A percentile compares a stretch with the other conserved stretches of the same genome.
Conservation (phyloP, 2,888 invertebrate species). For the Aradus depressus region DNA sequence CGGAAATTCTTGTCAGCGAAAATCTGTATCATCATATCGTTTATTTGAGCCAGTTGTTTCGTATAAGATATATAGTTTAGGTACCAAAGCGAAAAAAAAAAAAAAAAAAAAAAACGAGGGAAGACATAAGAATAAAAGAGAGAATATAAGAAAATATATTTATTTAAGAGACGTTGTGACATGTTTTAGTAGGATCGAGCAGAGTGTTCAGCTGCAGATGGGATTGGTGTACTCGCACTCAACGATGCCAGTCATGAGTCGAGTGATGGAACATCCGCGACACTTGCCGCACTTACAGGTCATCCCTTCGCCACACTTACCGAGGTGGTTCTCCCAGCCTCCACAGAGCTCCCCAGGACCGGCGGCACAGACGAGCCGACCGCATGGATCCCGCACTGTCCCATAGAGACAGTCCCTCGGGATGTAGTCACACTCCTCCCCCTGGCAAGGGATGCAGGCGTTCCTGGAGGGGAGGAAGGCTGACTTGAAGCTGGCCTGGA, state of each 20-base stretch:
- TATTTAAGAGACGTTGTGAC: no score
- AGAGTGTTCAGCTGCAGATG: slow-evolving; percentile 17
- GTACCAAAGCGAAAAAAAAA: no score
- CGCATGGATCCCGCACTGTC: slow-evolving; percentile 17
- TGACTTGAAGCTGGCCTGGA: no score
- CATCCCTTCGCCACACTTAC: slow-evolving; percentile 23
- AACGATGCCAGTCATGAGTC: slow-evolving; percentile 14
- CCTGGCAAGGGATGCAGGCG: slow-evolving; percentile 27
- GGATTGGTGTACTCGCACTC: slow-evolving; percentile 20
- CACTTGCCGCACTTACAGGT: slow-evolving; percentile 21
- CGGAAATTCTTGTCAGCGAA: no score
- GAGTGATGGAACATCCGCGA: slow-evolving; percentile 17
- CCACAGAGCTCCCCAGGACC: slow-evolving; percentile 22
- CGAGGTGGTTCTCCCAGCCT: slow-evolving; percentile 18
- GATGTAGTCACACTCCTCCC: slow-evolving; percentile 22
- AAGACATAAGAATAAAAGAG: no score
- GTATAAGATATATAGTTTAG: no score
- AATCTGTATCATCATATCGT: no score
- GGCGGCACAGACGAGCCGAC: slow-evolving; percentile 12
- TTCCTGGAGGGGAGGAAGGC: slow-evolving; percentile 24
- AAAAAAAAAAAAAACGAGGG: no score
- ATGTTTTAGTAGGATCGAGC: no score
- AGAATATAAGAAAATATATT: no score
- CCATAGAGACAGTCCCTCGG: slow-evolving; percentile 18
- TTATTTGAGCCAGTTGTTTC: no score